A percentile compares a stretch with the other conserved stretches of the same genome.
Evolutionary conservation across 2,888 invertebrate genomes (phyloP).

Genomic region (Ectropis crepuscularia): DNA sequence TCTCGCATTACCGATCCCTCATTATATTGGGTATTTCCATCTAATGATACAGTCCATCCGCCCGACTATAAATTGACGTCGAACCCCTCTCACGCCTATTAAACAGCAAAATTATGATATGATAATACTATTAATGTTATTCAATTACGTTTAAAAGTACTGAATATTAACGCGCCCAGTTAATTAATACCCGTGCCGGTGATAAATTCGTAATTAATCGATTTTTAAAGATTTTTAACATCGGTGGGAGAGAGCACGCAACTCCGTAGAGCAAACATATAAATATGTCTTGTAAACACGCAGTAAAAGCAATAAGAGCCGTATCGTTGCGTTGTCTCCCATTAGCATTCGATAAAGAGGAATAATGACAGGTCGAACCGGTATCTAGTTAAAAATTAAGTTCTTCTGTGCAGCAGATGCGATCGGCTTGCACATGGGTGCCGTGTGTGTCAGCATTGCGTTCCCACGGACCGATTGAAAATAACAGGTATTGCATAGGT

Average conservation of each 20-base stretch:
- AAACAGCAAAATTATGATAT: constrained; percentile 39
- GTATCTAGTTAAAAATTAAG: constrained; percentile 66
- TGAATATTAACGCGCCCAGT: constrained; percentile 27
- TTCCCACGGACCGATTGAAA: constrained; percentile 74
- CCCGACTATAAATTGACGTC: constrained; percentile 37
- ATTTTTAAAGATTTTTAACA: constrained; percentile 32
- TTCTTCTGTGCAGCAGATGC: constrained; percentile 65
- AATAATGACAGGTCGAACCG: constrained; percentile 63
- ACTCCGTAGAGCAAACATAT: constrained; percentile 43
- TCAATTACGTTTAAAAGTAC: constrained; percentile 24
- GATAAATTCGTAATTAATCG: constrained; percentile 24
- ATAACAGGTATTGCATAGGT: constrained; percentile 58
- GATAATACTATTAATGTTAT: constrained; percentile 41
- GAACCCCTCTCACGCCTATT: constrained; percentile 37
- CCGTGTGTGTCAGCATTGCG: constrained; percentile 59
- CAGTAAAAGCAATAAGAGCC: constrained; percentile 51
- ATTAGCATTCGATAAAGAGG: constrained; percentile 51
- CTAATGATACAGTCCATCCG: constrained; percentile 40
- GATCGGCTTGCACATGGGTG: constrained; percentile 55
- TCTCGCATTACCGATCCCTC: constrained; percentile 26
- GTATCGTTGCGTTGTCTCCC: constrained; percentile 25
- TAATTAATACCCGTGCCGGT: constrained; percentile 28
- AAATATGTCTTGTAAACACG: constrained; percentile 60
- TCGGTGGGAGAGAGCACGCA: constrained; percentile 44
- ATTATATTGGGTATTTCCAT: constrained; percentile 39